phyloP scores from a whole-genome alignment of 2,113 vertebrate genomes.

The Vireo altiloquus region DNA sequence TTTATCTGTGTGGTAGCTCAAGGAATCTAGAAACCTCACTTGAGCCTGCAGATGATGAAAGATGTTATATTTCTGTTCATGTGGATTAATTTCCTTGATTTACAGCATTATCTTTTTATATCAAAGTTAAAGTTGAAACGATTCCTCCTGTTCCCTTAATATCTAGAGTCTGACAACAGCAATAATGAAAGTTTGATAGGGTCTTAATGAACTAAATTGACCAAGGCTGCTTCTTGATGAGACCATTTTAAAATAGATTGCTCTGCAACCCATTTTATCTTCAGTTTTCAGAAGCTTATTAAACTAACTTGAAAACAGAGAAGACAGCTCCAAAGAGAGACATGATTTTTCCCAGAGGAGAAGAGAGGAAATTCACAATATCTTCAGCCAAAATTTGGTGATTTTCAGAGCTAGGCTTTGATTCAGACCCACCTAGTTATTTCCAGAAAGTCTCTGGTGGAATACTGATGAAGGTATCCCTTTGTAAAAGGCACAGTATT shows the following conservation, averaged over 20 bases:
- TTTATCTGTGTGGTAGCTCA: not conserved
- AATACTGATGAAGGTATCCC: not conserved
- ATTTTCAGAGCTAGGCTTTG: not conserved
- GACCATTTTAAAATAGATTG: not conserved
- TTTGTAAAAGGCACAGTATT: not conserved
- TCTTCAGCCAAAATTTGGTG: not conserved
- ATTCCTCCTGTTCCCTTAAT: not conserved
- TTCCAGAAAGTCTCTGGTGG: not conserved
- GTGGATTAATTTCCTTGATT: not conserved
- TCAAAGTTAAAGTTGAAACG: not conserved
- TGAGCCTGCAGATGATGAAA: not conserved
- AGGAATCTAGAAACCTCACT: not conserved
- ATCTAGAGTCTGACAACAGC: not conserved
- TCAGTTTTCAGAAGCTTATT: conserved; percentile 16
- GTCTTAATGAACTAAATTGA: conserved; percentile 8
- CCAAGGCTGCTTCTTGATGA: not conserved
- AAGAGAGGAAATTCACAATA: not conserved
- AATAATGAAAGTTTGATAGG: not conserved
- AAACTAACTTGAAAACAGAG: conserved; percentile 12
- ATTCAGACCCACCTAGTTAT: not conserved
- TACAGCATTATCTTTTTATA: not conserved
- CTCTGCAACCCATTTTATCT: not conserved
- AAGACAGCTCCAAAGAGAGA: not conserved
- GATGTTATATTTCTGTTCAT: not conserved
- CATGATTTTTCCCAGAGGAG: not conserved